Evolutionary conservation across 2,888 invertebrate species (phyloP).

Genomic region (Onthophagus sagittarius): DNA sequence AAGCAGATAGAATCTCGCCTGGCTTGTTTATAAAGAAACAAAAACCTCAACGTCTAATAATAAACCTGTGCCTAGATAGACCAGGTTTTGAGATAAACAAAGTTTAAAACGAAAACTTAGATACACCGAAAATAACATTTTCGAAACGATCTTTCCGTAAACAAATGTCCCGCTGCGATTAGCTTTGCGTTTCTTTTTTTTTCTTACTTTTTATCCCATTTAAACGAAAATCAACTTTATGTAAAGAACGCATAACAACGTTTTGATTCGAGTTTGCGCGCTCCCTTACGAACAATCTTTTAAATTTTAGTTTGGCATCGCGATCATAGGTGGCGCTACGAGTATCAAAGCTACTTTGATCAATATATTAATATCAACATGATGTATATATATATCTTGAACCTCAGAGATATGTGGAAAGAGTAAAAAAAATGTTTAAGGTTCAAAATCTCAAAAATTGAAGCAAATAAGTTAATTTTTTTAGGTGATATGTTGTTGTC

Average conservation of each 20-base stretch:
- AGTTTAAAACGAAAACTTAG: neutral
- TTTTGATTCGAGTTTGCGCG: conserved; percentile 15
- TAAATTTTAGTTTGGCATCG: neutral
- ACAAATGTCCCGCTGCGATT: conserved; percentile 14
- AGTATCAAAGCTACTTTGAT: neutral
- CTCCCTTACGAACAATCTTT: neutral
- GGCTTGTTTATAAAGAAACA: neutral
- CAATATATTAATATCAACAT: neutral
- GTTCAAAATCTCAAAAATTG: no score
- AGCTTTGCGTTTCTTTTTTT: conserved; percentile 33
- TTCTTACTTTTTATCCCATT: conserved; percentile 38
- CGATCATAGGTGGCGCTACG: neutral
- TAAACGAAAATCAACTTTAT: conserved; percentile 31
- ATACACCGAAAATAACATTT: neutral
- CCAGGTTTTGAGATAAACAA: neutral
- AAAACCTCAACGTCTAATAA: conserved; percentile 21
- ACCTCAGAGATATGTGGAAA: no score
- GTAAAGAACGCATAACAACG: conserved; percentile 34
- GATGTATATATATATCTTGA: no score
- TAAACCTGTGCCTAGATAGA: neutral
- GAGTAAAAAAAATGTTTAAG: no score
- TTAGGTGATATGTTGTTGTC: no score
- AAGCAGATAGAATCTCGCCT: no score
- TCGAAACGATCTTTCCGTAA: conserved; percentile 1
- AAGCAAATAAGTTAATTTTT: no score